Evolutionary conservation across 2,797 vertebrate genomes (phyloP).

Genomic region (Scomberomorus guttatus): DNA sequence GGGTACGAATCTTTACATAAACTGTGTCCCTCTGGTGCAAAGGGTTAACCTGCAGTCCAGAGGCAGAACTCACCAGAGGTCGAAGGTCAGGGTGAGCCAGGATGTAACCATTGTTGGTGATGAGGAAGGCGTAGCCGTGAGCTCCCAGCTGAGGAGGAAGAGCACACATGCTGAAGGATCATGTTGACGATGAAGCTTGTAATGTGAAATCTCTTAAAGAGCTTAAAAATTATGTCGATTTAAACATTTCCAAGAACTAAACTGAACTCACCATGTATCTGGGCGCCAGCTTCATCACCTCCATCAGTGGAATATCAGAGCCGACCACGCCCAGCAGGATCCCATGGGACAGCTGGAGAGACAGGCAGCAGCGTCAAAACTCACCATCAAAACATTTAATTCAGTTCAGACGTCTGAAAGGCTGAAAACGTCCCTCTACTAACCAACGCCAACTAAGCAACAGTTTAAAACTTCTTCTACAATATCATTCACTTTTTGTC

Average conservation of each 20-base stretch:
- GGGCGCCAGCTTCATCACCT: constrained; percentile 94
- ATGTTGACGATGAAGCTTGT: not conserved
- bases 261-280: constrained; percentile 91
- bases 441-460: too few relatives aligned
- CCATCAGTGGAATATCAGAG: constrained; percentile 93
- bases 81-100: constrained; percentile 96
- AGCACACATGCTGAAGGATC: not conserved
- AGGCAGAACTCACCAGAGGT: constrained; percentile 88
- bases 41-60: not conserved
- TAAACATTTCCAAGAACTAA: not conserved
- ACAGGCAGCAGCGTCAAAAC: constrained; percentile 25
- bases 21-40: too few relatives aligned
- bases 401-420: too few relatives aligned
- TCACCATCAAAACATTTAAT: not conserved
- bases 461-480: too few relatives aligned
- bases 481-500: too few relatives aligned
- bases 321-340: constrained; percentile 97
- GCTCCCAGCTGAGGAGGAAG: constrained; percentile 89
- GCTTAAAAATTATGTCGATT: not conserved
- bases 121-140: constrained; percentile 96
- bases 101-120: constrained; percentile 99
- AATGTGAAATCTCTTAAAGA: not conserved
- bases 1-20: too few relatives aligned
- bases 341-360: constrained; percentile 91
- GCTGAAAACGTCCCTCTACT: too few relatives aligned